Evolutionary conservation across 1,140 invertebrate species (phyloP), one percentile per base, ranked within the genome.

Genomic region (Helicoverpa armigera): DNA sequence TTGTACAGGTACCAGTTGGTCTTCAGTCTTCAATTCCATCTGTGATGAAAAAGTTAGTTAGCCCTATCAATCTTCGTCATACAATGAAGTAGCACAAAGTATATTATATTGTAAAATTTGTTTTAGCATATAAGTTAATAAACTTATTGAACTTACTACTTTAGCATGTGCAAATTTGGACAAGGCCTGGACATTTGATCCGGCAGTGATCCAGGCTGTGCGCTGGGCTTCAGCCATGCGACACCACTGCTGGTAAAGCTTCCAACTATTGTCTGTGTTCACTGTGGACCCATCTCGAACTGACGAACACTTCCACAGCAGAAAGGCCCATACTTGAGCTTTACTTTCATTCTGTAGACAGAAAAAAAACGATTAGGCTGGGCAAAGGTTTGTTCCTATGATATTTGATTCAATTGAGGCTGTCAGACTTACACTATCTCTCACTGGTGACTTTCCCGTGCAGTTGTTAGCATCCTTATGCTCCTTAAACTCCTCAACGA

Each of bases 301-400:
- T 83, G 96, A 96, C 9, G 96, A 96, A 87, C 96, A 96, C 89
- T 98, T 98, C 97, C 97, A 98, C 31, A 98, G 86, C 12, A 98
- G 95, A 90, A 98, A 98, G 61, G 97, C 97, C 97, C 97, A 98
- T 2, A 98, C 97, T 94, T 97, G 97, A 13, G 97, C 97, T 93
- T 97, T 98, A 75, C 96, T 96, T 92, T 98, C 97, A 91, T 96
- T 96, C 96, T 97, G 82, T 2, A 93, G 60, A 61, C 75, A 9
- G 60, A 78, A 16, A 60, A 48, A 60, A 29, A 16, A 5, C 29
- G 0, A 53, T 7, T 2, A 18, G 50, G 11, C 14, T 50, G 4
- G 43, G 0, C 1, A 78, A 16, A 23, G 23, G 54, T 58, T 23
- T 50, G 9, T 16, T 16, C 51, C 3, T 53, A 23, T 23, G 23